phyloP scores from a whole-genome alignment of 2,888 invertebrate genomes.

The Allygus modestus region DNA sequence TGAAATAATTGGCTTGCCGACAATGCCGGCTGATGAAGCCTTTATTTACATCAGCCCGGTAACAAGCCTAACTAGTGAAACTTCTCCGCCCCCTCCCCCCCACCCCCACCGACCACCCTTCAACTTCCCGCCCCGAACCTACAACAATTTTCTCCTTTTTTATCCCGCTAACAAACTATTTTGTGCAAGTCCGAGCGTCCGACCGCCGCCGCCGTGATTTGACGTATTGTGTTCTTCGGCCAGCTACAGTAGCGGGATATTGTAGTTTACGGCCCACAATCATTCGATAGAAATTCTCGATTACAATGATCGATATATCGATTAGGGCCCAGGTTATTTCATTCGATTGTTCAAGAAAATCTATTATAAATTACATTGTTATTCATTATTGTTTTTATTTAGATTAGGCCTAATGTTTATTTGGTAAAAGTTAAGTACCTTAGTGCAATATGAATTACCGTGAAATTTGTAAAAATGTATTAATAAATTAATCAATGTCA shows the following conservation, averaged over 20 bases:
- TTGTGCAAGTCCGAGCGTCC: conserved; percentile 27
- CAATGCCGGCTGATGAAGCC: conserved; percentile 55
- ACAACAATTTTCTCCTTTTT: conserved; percentile 28
- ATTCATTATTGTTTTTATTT: no score
- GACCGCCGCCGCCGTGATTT: conserved; percentile 3
- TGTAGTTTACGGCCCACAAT: no score
- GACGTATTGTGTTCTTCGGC: not conserved
- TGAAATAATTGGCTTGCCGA: conserved; percentile 58
- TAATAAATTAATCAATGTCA: no score
- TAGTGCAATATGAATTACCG: no score
- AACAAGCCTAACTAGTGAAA: conserved; percentile 54
- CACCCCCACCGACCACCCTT: not conserved
- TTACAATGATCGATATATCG: no score
- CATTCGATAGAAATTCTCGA: no score
- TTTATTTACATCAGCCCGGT: conserved; percentile 58
- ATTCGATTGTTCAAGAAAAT: no score
- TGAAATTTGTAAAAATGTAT: no score
- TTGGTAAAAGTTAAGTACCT: no score
- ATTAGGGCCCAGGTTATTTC: no score
- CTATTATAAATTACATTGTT: no score
- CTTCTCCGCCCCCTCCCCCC: conserved; percentile 8
- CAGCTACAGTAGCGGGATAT: not conserved
- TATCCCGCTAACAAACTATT: conserved; percentile 50
- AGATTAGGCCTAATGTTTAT: no score
- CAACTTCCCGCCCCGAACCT: not conserved